phyloP scores from a whole-genome alignment of 2,797 vertebrate genomes.

The Pangasius mekongensis region DNA sequence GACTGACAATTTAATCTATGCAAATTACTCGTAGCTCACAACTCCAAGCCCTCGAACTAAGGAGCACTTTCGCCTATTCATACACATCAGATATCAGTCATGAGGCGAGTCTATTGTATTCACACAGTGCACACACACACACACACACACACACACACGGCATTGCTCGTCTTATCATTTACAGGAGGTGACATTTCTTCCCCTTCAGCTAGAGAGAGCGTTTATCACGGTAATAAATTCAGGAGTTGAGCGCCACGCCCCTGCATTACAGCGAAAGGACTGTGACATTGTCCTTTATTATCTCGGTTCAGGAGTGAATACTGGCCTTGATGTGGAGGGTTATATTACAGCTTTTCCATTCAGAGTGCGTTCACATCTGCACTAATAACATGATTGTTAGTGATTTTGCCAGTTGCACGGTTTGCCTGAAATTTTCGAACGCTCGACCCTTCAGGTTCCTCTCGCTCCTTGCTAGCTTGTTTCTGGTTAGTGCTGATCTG shows the following conservation, averaged over 20 bases:
- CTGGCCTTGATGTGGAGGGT: not conserved
- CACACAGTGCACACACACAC: not conserved
- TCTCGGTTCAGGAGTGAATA: not conserved
- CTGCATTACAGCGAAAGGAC: not conserved
- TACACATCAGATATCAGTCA: not conserved
- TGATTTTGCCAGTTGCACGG: not conserved
- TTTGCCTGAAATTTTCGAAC: not conserved
- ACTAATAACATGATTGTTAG: not conserved
- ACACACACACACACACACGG: too few species aligned
- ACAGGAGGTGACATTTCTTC: slow-evolving; percentile 66
- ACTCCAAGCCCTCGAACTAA: not conserved
- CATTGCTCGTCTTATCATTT: not conserved
- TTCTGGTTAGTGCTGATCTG: not conserved
- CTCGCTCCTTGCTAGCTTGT: not conserved
- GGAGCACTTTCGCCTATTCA: not conserved
- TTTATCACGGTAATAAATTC: slow-evolving; percentile 72
- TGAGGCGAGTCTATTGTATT: not conserved
- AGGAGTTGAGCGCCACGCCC: slow-evolving; percentile 51
- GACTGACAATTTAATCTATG: not conserved
- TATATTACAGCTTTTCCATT: not conserved
- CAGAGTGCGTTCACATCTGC: too few species aligned
- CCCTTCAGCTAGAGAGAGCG: slow-evolving; percentile 64
- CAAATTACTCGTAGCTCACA: not conserved
- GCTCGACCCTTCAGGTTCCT: too few species aligned
- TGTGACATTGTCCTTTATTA: slow-evolving; percentile 6